phyloP scores from a whole-genome alignment of 2,113 vertebrate genomes.

The Pimephales promelas region DNA sequence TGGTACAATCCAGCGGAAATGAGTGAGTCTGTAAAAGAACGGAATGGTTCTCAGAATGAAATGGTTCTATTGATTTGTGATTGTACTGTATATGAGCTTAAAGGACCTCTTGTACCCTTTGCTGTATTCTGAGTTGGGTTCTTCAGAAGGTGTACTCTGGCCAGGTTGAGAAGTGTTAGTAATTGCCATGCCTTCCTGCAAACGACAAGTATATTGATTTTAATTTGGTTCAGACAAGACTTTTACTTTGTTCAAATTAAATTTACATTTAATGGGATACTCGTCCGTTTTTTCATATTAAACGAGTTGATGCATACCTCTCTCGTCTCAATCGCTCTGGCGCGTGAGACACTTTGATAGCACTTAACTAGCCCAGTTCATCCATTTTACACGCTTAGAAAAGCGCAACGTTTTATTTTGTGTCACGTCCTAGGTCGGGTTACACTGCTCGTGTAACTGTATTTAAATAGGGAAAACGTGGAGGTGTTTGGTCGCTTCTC shows the following conservation, averaged over 20 bases:
- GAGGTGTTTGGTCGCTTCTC: no score
- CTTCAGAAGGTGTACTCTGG: constrained; percentile 44
- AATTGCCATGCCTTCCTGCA: constrained; percentile 61
- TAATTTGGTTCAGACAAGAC: neutral
- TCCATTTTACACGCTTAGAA: no score
- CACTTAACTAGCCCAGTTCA: no score
- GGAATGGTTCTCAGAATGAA: neutral
- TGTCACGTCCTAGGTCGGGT: no score
- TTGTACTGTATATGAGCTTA: neutral
- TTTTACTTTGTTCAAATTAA: neutral
- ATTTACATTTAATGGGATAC: no score
- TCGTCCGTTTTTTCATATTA: no score
- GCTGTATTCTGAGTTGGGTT: constrained; percentile 56
- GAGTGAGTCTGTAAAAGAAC: constrained; percentile 65
- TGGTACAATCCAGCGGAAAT: constrained; percentile 86
- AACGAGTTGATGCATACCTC: no score
- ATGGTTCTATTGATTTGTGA: neutral
- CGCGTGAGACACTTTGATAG: no score
- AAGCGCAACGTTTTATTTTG: no score
- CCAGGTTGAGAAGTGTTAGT: constrained; percentile 47
- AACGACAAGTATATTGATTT: constrained; percentile 19
- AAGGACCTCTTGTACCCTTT: constrained; percentile 65
- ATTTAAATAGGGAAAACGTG: no score
- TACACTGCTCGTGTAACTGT: no score
- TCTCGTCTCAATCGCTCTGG: no score